Evolutionary conservation across 2,888 invertebrate species (phyloP).

Genomic region (Limnephilus rhombicus): DNA sequence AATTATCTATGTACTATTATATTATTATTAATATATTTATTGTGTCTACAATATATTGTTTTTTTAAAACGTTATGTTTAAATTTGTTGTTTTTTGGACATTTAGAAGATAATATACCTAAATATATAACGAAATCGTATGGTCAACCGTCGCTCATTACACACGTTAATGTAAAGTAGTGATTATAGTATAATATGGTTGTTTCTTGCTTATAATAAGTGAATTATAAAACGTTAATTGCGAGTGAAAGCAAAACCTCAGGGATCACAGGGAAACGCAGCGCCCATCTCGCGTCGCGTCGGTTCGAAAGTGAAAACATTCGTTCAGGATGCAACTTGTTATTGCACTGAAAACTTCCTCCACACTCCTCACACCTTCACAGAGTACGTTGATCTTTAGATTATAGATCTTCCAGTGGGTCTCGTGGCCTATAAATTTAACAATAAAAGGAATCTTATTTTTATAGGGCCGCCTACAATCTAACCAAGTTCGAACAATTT

Average conservation of each 20-base stretch:
- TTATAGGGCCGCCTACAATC: not conserved
- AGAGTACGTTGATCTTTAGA: not conserved
- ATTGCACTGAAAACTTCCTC: not conserved
- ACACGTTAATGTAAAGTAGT: too few species aligned
- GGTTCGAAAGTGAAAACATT: not conserved
- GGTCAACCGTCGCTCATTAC: not conserved
- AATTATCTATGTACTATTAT: too few species aligned
- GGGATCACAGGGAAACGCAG: not conserved
- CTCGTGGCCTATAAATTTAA: not conserved
- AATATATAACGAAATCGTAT: too few species aligned
- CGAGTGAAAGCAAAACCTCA: not conserved
- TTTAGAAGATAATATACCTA: too few species aligned
- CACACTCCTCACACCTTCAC: too few species aligned
- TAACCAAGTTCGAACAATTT: too few species aligned
- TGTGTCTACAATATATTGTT: too few species aligned
- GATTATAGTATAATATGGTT: too few species aligned
- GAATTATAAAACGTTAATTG: not conserved
- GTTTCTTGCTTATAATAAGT: not conserved
- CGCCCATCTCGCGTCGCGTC: not conserved
- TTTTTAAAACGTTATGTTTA: too few species aligned
- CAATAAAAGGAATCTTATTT: not conserved
- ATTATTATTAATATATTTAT: too few species aligned
- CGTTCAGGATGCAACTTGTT: not conserved
- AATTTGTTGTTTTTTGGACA: too few species aligned
- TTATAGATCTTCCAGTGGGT: not conserved